Conservation (phyloP, 2,888 invertebrate species). For the Drosophila gaucha region DNA sequence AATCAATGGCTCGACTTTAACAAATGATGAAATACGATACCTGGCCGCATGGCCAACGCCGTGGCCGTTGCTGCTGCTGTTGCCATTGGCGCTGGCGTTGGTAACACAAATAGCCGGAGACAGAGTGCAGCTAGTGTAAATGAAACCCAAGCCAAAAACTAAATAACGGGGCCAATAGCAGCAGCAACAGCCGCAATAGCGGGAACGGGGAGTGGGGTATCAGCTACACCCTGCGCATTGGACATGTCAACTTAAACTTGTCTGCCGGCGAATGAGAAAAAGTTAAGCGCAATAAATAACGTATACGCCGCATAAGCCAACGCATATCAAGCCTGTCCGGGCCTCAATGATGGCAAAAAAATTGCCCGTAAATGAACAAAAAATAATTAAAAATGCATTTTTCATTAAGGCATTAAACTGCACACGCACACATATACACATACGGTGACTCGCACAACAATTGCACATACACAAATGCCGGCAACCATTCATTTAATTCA, state of each 20-base stretch:
- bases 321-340: constrained; percentile 23
- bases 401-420: constrained; percentile 76
- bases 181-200: not conserved
- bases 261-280: constrained; percentile 48
- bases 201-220: not conserved
- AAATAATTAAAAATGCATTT: constrained; percentile 80
- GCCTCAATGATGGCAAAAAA: constrained; percentile 36
- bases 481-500: constrained; percentile 72
- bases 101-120: constrained; percentile 35
- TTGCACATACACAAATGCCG: constrained; percentile 31
- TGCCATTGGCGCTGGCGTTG: constrained; percentile 10
- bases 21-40: constrained; percentile 66
- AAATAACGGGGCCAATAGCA: constrained; percentile 51
- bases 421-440: constrained; percentile 21
- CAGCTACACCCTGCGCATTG: not conserved
- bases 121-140: constrained; percentile 57
- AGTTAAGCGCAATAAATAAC: constrained; percentile 69
- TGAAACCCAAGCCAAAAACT: constrained; percentile 30
- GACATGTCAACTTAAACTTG: constrained; percentile 59
- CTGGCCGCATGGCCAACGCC: constrained; percentile 46
- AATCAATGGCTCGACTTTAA: constrained; percentile 46
- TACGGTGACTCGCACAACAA: constrained; percentile 6
- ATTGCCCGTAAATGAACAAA: constrained; percentile 66
- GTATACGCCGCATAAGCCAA: constrained; percentile 73
- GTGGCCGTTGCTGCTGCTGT: constrained; percentile 6